Base-by-base conservation (phyloP, 2,113 vertebrate genomes). In the Corydoras sp. region DNA sequence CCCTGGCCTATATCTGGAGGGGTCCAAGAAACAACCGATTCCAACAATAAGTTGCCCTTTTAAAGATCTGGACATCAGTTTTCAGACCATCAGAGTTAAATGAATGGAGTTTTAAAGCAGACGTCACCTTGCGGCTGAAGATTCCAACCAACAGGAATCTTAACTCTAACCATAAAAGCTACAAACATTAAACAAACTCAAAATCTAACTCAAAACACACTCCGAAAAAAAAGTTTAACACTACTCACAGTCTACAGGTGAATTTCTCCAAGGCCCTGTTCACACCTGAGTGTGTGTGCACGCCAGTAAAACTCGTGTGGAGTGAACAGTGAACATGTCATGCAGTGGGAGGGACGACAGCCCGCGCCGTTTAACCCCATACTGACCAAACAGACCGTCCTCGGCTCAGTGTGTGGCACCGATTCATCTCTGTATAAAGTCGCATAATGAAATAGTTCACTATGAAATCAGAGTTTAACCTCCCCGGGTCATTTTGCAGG, bases 351-450 rank as follows among this genome's bases (percentile, higher is more conserved):
- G 73, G 67, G 55, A 71, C 69, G 62, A 55, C 58, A 51, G 30
- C 55, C 63, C 31, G 24, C 14, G 10, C 8, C 35, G 43, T 31
- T 78, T 77, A 80, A 79, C 69, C 74, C 62, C 62, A 53, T 70
- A 56, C 35, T 70, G 50, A 54, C 69, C 56, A 35, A 54, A 18
- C 5, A 15, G 5, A 24, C 56, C 24, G 49, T 13, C 62, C 14
- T 10, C 49, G n/a, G 31, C 48, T 30, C 3, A 7, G 35, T 49
- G 48, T 32, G n/a, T 15, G 51, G 10, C 51, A 10, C 51, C 11
- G 51, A 53, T 53, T 53, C 51, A 53, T 14, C 13, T 53, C 10
- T 53, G 10, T 14, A 53, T 10, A 56, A 56, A n/a, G 6, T 4
- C 14, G 5, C n/a, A n/a, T n/a, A 56, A 56, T 56, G 6, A 56